phyloP scores from a whole-genome alignment of 53 echinoderm and acorn worm species.

The Crossaster papposus region DNA sequence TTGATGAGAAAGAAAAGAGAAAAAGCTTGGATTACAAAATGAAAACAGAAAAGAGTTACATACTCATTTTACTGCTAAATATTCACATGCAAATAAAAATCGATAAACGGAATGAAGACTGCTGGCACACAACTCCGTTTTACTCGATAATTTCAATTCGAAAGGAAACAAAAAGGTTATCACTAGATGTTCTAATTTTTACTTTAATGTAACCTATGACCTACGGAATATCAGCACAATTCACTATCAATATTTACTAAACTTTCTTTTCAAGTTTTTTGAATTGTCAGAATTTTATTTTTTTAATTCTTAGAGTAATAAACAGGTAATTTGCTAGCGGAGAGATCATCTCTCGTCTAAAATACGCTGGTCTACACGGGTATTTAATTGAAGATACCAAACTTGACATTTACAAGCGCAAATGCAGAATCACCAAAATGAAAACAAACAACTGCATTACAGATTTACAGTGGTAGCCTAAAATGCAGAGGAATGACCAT shows the following conservation, averaged over 20 bases:
- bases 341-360: neutral
- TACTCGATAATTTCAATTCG: constrained; percentile 44
- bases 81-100: constrained; percentile 55
- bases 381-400: constrained; percentile 28
- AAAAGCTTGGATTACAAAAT: constrained; percentile 18
- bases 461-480: constrained; percentile 56
- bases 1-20: constrained; percentile 3
- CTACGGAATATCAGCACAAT: constrained; percentile 56
- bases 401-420: constrained; percentile 58
- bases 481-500: constrained; percentile 13
- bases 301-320: too few species aligned
- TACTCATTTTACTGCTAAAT: constrained; percentile 47
- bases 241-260: constrained; percentile 55
- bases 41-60: constrained; percentile 7
- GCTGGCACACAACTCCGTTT: neutral
- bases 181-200: constrained; percentile 24
- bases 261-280: constrained; percentile 22
- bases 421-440: constrained; percentile 9
- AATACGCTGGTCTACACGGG: constrained; percentile 12
- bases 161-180: constrained; percentile 21
- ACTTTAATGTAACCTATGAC: constrained; percentile 15
- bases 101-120: constrained; percentile 8
- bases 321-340: constrained; percentile 12
- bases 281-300: constrained; percentile 38
- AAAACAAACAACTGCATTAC: constrained; percentile 18